Evolutionary conservation across 2,888 invertebrate genomes (phyloP).

Genomic region (Lucinisca nassula): DNA sequence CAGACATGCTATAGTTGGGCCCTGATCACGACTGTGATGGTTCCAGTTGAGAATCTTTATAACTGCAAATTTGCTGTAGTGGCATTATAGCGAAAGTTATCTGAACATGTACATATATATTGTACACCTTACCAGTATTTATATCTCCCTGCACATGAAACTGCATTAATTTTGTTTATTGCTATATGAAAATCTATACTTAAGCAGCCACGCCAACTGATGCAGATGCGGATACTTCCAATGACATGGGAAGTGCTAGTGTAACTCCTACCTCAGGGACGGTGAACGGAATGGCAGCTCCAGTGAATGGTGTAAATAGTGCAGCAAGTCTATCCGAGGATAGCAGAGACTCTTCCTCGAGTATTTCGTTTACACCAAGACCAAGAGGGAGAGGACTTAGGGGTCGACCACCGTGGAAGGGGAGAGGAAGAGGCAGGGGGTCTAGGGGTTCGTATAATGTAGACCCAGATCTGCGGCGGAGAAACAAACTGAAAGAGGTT

Average conservation of each 20-base stretch:
- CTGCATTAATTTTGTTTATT: too few relatives aligned
- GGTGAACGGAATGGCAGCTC: not conserved
- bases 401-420: not conserved
- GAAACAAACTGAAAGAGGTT: conserved; percentile 73
- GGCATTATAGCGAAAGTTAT: too few relatives aligned
- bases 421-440: conserved; percentile 70
- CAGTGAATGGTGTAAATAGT: conserved; percentile 62
- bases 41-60: too few relatives aligned
- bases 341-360: conserved; percentile 82
- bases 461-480: conserved; percentile 61
- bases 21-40: too few relatives aligned
- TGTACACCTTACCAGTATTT: too few relatives aligned
- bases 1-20: too few relatives aligned
- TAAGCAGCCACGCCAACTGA: not conserved
- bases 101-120: too few relatives aligned
- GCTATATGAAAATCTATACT: too few relatives aligned
- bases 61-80: too few relatives aligned
- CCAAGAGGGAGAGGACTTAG: conserved; percentile 48
- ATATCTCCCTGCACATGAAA: too few relatives aligned
- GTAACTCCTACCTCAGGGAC: not conserved
- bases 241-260: not conserved
- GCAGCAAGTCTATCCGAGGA: conserved; percentile 86
- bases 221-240: not conserved
- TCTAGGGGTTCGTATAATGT: conserved; percentile 63
- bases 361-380: conserved; percentile 66